Conservation (phyloP, 2,113 vertebrate genomes). For the Takifugu bimaculatus region DNA sequence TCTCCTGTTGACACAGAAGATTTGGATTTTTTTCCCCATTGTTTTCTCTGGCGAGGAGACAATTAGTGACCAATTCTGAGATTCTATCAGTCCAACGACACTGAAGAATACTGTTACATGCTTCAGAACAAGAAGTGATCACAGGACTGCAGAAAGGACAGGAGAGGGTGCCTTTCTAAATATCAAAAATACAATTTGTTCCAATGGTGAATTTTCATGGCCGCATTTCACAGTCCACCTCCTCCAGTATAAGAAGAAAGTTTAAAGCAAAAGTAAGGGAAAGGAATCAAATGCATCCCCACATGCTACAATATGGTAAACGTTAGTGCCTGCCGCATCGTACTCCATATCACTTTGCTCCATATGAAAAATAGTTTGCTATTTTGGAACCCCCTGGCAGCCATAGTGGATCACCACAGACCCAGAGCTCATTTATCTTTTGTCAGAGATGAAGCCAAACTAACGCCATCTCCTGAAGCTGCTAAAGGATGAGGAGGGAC, state of each 20-base stretch:
- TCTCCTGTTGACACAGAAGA: conserved; percentile 74
- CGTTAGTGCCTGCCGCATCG: conserved; percentile 89
- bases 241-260: conserved; percentile 48
- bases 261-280: conserved; percentile 75
- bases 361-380: conserved; percentile 99
- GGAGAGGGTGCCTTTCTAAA: conserved; percentile 27
- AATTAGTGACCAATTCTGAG: conserved; percentile 74
- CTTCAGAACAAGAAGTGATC: conserved; percentile 21
- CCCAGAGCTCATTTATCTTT: conserved; percentile 99
- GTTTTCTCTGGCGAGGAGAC: conserved; percentile 57
- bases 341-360: conserved; percentile 91
- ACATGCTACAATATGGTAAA: conserved; percentile 81
- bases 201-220: conserved; percentile 53
- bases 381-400: conserved; percentile 99
- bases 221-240: conserved; percentile 8
- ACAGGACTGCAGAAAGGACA: conserved; percentile 39
- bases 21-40: conserved; percentile 59
- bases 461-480: conserved; percentile 92
- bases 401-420: conserved; percentile 92
- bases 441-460: conserved; percentile 99
- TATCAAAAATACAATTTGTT: conserved; percentile 15
- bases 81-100: conserved; percentile 66
- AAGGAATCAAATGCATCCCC: conserved; percentile 84
- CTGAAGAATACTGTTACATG: conserved; percentile 58
- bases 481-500: conserved; percentile 93